Base-by-base conservation (phyloP, 2,888 invertebrate genomes). In the Pristionchus japonicus region DNA sequence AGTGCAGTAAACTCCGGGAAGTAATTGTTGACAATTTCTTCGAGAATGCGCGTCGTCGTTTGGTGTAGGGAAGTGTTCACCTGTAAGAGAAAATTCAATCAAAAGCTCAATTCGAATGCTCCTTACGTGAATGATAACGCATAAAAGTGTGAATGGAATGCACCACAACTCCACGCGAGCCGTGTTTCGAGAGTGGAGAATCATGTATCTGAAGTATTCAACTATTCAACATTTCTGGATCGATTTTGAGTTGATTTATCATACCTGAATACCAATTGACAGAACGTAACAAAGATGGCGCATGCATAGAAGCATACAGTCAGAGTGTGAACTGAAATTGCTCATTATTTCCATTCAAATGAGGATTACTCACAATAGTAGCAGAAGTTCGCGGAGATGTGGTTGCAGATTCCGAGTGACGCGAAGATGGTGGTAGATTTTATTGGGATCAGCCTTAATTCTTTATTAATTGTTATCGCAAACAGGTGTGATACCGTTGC, bases 321-420 rank as follows among this genome's bases (percentile, higher is more conserved):
- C 17, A 83, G 49, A 13, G 82, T 83, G 52, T 83, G 82, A 17
- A 83, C 82, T 83, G 82, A 34, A 83, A 52, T 3, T 4, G 70
- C 6, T 13, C 23, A 57, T 57, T 20, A 31, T 34, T 6, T 13
- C 15, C 1, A 34, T 67, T 15, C 11, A 13, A 31, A 67, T 3
- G 15, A 4, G 11, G 31, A 67, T 11, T 0, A 9, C 82, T 83
- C 34, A 83, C 82, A 52, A 20, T 52, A 83, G 52, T 83, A 83
- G 20, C 82, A 83, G 37, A 83, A 83, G 4, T 23, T 43, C 34
- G 82, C 52, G 15, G 82, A 83, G 9, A 83, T n/a, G 17, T 49
- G 52, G 34, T 34, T 83, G 82, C 82, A 83, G 52, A 52, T 11
- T 31, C 82, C 82, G 34, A 83, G 37, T 1, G 82, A 83, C 3